Evolutionary conservation across 1,140 invertebrate species (phyloP).

Genomic region (Archegozetes longisetosus): DNA sequence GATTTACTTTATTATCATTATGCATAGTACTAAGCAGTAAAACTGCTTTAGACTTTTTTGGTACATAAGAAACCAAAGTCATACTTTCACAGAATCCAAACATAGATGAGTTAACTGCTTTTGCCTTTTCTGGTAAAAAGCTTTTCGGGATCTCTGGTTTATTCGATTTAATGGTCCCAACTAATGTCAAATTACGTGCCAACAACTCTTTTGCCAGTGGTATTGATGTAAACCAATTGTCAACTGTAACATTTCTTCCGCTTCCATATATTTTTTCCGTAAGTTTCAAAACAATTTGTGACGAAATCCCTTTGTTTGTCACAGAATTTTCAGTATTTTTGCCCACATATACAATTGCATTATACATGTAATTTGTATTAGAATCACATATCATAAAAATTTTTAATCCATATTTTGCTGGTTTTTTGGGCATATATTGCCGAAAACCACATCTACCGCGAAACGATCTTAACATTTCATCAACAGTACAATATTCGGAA

Average conservation of each 20-base stretch:
- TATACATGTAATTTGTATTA: conserved; percentile 16
- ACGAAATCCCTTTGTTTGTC: conserved; percentile 1
- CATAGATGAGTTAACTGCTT: conserved; percentile 12
- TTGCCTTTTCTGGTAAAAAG: conserved; percentile 2
- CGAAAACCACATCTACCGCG: conserved; percentile 19
- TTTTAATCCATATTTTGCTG: conserved; percentile 22
- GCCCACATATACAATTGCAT: conserved; percentile 20
- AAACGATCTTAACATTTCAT: conserved; percentile 22
- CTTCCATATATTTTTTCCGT: conserved; percentile 11
- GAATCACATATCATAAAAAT: conserved; percentile 19
- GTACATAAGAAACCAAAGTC: conserved; percentile 22
- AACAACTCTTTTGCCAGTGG: conserved; percentile 16
- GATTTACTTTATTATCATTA: conserved; percentile 16
- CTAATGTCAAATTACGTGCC: conserved; percentile 15
- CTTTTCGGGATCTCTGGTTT: conserved; percentile 17
- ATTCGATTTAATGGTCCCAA: conserved; percentile 19
- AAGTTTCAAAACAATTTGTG: conserved; percentile 13
- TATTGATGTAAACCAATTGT: conserved; percentile 19
- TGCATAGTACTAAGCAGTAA: conserved; percentile 27
- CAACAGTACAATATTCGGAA: conserved; percentile 16
- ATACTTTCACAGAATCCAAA: conserved; percentile 16
- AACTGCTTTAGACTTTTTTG: conserved; percentile 26
- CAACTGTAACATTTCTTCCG: conserved; percentile 16
- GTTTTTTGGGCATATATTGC: conserved; percentile 21
- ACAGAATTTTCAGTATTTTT: conserved; percentile 11